Conservation (phyloP, 2,888 invertebrate genomes). For the Acleris laterana region DNA sequence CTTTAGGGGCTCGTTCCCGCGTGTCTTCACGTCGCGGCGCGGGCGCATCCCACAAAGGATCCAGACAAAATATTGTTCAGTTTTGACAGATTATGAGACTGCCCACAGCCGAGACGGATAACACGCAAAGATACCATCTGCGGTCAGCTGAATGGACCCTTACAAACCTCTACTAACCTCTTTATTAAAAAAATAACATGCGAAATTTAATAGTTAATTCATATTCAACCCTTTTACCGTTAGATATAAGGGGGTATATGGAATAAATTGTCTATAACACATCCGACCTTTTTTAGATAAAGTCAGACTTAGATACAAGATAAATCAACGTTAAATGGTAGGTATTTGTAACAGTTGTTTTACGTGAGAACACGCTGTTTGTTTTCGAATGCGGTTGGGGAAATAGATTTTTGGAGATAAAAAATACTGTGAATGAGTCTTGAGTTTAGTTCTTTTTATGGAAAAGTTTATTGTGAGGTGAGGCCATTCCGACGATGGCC, state of each 20-base stretch:
- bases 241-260: too few relatives aligned
- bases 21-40: slow-evolving; percentile 47
- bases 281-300: too few relatives aligned
- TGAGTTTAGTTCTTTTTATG: background rate
- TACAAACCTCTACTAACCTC: too few relatives aligned
- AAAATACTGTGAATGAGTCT: background rate
- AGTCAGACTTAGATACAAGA: slow-evolving; percentile 47
- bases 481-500: too few relatives aligned
- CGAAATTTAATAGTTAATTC: too few relatives aligned
- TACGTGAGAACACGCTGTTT: slow-evolving; percentile 46
- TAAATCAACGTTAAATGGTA: slow-evolving; percentile 53
- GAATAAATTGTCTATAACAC: too few relatives aligned
- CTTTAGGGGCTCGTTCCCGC: slow-evolving; percentile 35
- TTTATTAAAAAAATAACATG: too few relatives aligned
- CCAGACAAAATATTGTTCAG: slow-evolving; percentile 50
- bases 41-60: slow-evolving; percentile 40
- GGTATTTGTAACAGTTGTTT: slow-evolving; percentile 45
- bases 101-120: slow-evolving; percentile 46
- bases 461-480: too few relatives aligned
- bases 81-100: slow-evolving; percentile 47
- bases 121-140: slow-evolving; percentile 53
- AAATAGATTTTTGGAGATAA: too few relatives aligned
- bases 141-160: slow-evolving; percentile 54
- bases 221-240: too few relatives aligned
- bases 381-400: slow-evolving; percentile 41